Evolutionary conservation across 1,140 invertebrate species (phyloP).

Genomic region (Coptotermes formosanus): DNA sequence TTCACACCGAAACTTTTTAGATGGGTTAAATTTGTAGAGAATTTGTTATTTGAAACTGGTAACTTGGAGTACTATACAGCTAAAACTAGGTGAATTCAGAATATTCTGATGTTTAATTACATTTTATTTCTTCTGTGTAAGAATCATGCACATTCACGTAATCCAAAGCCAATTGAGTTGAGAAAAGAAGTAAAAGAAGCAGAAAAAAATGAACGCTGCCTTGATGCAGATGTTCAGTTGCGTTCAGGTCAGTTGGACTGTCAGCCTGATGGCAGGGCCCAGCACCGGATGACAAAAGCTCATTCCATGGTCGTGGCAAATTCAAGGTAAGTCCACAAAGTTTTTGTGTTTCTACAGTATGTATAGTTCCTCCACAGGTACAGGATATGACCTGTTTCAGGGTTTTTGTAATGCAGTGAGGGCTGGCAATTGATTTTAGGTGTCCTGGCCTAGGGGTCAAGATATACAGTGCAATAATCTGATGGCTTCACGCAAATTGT

Average conservation of each 20-base stretch:
- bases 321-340: constrained; percentile 34
- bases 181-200: not conserved
- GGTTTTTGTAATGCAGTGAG: not conserved
- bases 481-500: not conserved
- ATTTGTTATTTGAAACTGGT: too few relatives aligned
- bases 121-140: too few relatives aligned
- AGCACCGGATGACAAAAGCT: constrained; percentile 36
- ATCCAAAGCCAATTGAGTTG: too few relatives aligned
- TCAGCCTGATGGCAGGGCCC: constrained; percentile 3
- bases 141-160: too few relatives aligned
- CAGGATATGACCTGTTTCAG: not conserved
- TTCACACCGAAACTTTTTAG: too few relatives aligned
- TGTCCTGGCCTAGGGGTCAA: too few relatives aligned
- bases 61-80: too few relatives aligned
- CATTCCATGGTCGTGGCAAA: constrained; percentile 41
- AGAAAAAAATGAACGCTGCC: not conserved
- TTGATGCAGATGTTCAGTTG: not conserved
- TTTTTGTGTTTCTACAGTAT: not conserved
- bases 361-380: too few relatives aligned
- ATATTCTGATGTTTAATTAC: too few relatives aligned
- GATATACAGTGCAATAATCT: too few relatives aligned
- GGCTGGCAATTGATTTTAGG: not conserved
- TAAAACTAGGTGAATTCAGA: too few relatives aligned
- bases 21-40: too few relatives aligned
- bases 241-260: not conserved